A percentile compares a stretch with the other conserved stretches of the same genome.
Evolutionary conservation across 1,140 invertebrate species (phyloP).

Genomic region (Bathynomus jamesi): DNA sequence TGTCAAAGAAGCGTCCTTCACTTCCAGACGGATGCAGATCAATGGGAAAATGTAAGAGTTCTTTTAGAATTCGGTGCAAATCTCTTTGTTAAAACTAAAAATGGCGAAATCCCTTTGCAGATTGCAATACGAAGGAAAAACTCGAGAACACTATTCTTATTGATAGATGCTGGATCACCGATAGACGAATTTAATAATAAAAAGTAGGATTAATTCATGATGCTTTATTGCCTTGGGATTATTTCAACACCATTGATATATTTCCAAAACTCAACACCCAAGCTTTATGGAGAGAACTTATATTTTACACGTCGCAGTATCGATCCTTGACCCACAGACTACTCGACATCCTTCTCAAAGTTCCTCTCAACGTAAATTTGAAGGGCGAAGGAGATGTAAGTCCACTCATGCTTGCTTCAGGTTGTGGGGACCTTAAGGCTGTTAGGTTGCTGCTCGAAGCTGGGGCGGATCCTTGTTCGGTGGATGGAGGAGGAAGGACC

Average conservation of each 20-base stretch:
- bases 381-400: conserved; percentile 16
- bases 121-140: conserved; percentile 17
- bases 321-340: background rate
- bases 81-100: conserved; percentile 11
- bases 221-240: conserved; percentile 28
- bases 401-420: conserved; percentile 29
- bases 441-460: conserved; percentile 11
- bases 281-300: conserved; percentile 16
- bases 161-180: conserved; percentile 18
- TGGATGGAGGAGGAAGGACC: conserved; percentile 17
- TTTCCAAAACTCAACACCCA: conserved; percentile 28
- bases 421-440: conserved; percentile 11
- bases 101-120: conserved; percentile 28
- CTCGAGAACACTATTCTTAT: conserved; percentile 4
- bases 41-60: conserved; percentile 4
- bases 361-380: conserved; percentile 3
- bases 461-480: conserved; percentile 3
- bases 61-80: conserved; percentile 20
- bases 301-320: conserved; percentile 15
- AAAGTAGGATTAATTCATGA: conserved; percentile 24
- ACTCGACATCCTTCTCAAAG: conserved; percentile 7
- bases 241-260: conserved; percentile 27
- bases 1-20: conserved; percentile 31
- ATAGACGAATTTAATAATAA: conserved; percentile 6
- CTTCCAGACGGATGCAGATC: conserved; percentile 16